phyloP scores from a whole-genome alignment of 2,888 invertebrate species.

The Protonemura montana region DNA sequence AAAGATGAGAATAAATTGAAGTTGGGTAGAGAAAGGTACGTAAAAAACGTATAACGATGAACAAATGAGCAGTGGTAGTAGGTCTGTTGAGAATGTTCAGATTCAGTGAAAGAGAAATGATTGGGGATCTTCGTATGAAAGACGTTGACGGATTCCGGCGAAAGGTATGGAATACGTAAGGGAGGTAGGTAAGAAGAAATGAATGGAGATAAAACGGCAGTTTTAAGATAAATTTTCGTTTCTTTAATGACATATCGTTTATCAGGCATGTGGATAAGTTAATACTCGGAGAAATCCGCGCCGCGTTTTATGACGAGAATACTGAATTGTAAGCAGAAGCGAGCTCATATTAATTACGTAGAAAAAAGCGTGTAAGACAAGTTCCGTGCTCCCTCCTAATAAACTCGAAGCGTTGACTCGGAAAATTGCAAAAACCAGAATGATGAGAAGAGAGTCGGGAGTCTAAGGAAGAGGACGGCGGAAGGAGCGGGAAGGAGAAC shows the following conservation, averaged over 20 bases:
- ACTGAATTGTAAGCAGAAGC: neutral
- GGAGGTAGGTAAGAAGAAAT: conserved; percentile 21
- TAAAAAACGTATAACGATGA: conserved; percentile 27
- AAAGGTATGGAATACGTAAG: neutral
- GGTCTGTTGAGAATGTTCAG: neutral
- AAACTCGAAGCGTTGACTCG: conserved; percentile 12
- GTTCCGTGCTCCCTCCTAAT: conserved; percentile 8
- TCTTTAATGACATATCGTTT: neutral
- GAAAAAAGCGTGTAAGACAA: neutral
- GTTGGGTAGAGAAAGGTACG: conserved; percentile 31
- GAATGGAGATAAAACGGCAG: conserved; percentile 8
- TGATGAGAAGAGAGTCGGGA: conserved; percentile 24
- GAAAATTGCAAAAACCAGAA: conserved; percentile 32
- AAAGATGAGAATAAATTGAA: conserved; percentile 39
- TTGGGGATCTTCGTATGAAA: conserved; percentile 19
- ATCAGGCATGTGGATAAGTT: neutral
- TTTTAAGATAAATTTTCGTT: neutral
- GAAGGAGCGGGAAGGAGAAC: neutral
- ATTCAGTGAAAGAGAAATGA: neutral
- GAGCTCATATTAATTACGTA: conserved; percentile 25
- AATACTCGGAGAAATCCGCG: neutral
- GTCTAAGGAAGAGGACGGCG: neutral
- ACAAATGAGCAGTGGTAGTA: conserved; percentile 28
- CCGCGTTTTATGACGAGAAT: neutral
- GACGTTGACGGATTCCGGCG: conserved; percentile 27